These are phyloP conservation scores for Neolamprologus devosi DNA, from an alignment of 2,113 vertebrate genomes.

Conservation along the genomic window DNA sequence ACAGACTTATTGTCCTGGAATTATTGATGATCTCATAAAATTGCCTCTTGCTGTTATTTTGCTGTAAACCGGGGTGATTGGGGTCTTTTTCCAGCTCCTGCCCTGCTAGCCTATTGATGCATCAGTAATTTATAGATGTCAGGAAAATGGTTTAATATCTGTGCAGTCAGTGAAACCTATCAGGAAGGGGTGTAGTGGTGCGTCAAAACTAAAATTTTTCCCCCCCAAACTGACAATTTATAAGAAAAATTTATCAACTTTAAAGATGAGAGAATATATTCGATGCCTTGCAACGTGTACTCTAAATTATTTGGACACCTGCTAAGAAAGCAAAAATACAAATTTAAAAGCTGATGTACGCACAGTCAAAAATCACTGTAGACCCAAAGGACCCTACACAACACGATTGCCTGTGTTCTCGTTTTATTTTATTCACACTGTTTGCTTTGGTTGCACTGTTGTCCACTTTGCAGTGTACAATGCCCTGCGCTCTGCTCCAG, in stretches of 20 bases:
- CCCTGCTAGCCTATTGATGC: neutral
- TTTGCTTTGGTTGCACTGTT: neutral
- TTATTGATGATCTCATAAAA: constrained; percentile 13
- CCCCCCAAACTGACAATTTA: neutral
- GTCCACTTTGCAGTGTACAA: neutral
- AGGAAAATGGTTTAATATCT: neutral
- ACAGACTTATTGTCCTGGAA: neutral
- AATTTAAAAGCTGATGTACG: neutral
- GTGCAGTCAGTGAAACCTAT: neutral
- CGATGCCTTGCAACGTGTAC: neutral
- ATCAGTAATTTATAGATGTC: neutral
- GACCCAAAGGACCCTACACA: neutral
- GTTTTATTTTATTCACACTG: neutral
- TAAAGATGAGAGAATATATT: neutral
- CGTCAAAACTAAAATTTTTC: accelerated
- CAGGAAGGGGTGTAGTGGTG: neutral
- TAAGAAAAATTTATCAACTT: neutral
- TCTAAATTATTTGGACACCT: neutral
- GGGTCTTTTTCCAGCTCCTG: neutral
- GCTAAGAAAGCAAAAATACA: neutral
- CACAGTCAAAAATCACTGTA: neutral
- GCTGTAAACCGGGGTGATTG: neutral
- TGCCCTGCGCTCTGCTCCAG: neutral
- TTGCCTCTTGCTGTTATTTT: neutral
- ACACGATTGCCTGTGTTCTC: neutral